phyloP scores from a whole-genome alignment of 2,888 invertebrate species.

The Drosophila mercatorum region DNA sequence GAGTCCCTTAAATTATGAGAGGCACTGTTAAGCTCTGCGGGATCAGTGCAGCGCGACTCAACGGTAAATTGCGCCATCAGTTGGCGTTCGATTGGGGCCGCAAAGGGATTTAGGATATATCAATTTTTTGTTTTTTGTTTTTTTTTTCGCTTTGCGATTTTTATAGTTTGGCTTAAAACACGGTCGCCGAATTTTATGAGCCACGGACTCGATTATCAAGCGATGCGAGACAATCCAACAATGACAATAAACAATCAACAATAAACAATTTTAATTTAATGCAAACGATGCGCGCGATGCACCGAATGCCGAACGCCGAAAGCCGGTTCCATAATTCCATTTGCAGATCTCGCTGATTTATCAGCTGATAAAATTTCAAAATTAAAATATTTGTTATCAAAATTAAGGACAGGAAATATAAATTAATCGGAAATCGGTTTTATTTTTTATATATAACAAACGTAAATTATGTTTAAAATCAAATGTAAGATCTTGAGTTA shows the following conservation, averaged over 20 bases:
- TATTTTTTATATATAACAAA: not conserved
- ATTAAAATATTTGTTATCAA: constrained; percentile 6
- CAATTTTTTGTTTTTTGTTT: constrained; percentile 7
- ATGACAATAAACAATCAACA: constrained; percentile 60
- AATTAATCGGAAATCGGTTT: not conserved
- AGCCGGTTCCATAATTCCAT: constrained; percentile 46
- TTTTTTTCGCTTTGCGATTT: constrained; percentile 33
- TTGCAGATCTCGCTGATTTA: constrained; percentile 10
- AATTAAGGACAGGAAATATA: constrained; percentile 13
- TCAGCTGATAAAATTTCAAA: constrained; percentile 15
- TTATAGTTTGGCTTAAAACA: constrained; percentile 63
- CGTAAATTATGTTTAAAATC: not conserved
- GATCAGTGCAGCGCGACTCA: constrained; percentile 57
- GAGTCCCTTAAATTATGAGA: constrained; percentile 70
- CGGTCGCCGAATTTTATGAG: constrained; percentile 57
- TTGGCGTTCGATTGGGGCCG: constrained; percentile 4
- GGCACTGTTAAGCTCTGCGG: constrained; percentile 76
- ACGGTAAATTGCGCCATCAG: constrained; percentile 56
- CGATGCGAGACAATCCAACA: constrained; percentile 40
- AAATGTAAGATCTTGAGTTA: not conserved
- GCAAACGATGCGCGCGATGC: constrained; percentile 41
- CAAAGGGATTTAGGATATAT: constrained; percentile 71
- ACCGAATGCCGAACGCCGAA: constrained; percentile 17
- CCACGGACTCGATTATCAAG: constrained; percentile 48
- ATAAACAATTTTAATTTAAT: constrained; percentile 70